A percentile compares a stretch with the other conserved stretches of the same genome.
Evolutionary conservation across 2,797 vertebrate genomes (phyloP).

Genomic region (Hozukius guyotensis): DNA sequence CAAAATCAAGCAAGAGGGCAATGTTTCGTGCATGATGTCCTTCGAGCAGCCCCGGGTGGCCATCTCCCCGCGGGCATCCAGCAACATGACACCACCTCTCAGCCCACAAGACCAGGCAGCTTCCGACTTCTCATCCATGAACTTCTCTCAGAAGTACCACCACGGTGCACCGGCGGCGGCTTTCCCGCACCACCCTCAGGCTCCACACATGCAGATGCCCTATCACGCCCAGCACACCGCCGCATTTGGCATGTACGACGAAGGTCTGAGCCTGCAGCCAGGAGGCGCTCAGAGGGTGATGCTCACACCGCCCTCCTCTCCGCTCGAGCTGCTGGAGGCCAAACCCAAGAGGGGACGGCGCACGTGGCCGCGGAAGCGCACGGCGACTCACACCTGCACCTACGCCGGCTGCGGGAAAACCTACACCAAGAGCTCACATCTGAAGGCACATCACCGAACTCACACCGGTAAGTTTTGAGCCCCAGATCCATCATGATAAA

Average conservation of each 20-base stretch:
- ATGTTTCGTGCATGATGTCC: slow-evolving; percentile 89
- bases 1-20: slow-evolving; percentile 92
- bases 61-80: slow-evolving; percentile 89
- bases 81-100: slow-evolving; percentile 90
- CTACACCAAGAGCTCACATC: slow-evolving; percentile 98
- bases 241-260: slow-evolving; percentile 85
- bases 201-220: slow-evolving; percentile 81
- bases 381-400: slow-evolving; percentile 95
- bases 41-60: slow-evolving; percentile 90
- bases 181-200: slow-evolving; percentile 79
- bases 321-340: slow-evolving; percentile 92
- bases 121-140: slow-evolving; percentile 77
- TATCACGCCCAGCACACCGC: slow-evolving; percentile 86
- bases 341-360: slow-evolving; percentile 96
- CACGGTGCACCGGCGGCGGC: slow-evolving; percentile 68
- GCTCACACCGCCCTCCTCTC: slow-evolving; percentile 95
- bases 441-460: slow-evolving; percentile 97
- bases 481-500: neutral
- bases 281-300: slow-evolving; percentile 85
- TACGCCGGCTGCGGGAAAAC: slow-evolving; percentile 96
- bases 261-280: slow-evolving; percentile 83
- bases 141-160: slow-evolving; percentile 84
- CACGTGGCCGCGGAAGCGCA: slow-evolving; percentile 97
- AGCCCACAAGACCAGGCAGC: slow-evolving; percentile 88
- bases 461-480: slow-evolving; percentile 90